Evolutionary conservation across 2,888 invertebrate species (phyloP), one percentile per base, ranked within the genome.

Genomic region (Dicycla oo): DNA sequence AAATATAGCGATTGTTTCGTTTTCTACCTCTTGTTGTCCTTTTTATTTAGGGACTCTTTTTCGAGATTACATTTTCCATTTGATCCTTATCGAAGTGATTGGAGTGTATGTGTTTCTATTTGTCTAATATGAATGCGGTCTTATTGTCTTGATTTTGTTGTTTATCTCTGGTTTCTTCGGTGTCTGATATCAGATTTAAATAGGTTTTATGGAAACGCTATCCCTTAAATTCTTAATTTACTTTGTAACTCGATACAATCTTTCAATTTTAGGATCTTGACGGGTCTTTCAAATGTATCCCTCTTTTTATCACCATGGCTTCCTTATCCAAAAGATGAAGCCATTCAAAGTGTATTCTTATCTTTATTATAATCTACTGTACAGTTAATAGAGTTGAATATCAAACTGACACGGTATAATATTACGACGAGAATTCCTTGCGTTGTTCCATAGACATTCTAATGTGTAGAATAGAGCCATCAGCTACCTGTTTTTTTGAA

Each of bases 1-100:
- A 89, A 86, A 88, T 90, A 91, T 91, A 85, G 87, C 87, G 84
- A 90, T 88, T 86, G 86, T 82, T 86, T 84, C 70, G 84, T 86
- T 87, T 83, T 82, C 84, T 69, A 80, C 78, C 81, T 81, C 73
- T 71, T 63, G 56, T 23, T 71, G 58, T 68, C 78, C 73, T 69
- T 71, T 85, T 82, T 75, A 73, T 80, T 82, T 78, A 61, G 68
- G 57, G 54, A 73, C 34, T 43, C 54, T 72, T 67, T 57, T 54
- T n/a, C 18, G 57, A 60, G 80, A 77, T 82, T 78, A 82, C 70
- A 43, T 73, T 82, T 80, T 72, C 69, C 67, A 74, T 74, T 74
- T 82, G 76, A 84, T 79, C 68, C 71, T 84, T 82, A 78, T 84
- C 70, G 75, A 54, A 69, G 64, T 73, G 73, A 83, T 80, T 76